Base-by-base conservation (phyloP, 1,140 invertebrate species). In the Sycophila sp. region DNA sequence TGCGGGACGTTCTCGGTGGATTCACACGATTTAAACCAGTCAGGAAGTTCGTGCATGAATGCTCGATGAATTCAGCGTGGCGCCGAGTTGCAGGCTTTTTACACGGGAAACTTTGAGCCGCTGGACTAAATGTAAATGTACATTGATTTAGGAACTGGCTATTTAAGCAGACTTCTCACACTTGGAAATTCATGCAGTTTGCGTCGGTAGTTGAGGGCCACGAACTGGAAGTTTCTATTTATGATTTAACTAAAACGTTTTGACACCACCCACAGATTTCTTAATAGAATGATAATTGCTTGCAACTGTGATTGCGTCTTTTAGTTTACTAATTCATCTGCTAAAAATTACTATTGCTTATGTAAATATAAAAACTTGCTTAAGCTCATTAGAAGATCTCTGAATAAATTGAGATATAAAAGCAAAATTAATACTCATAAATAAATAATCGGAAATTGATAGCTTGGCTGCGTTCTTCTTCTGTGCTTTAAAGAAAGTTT, bases 21-120 rank as follows among this genome's bases (percentile, higher is more conserved):
- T 69, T 32, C 19, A 66, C 72, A 59, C 71, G 67, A 68, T 74
- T 77, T 72, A 77, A 77, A 75, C 75, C 75, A 72, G 45, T 74
- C 71, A 69, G 73, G 73, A 76, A 76, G 71, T 73, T 62, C 72
- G 71, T 75, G 71, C 65, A 72, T 68, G 74, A 76, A 72, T 58
- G 5, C 53, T 34, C 53, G 24, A 15, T 30, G 30, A 56, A 56
- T 56, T 38, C 34, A 58, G 15, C 22, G 26, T 28, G 26, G 36
- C 36, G 17, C 15, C n/a, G 19, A n/a, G 47, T 24, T 51, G 13
- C 8, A 22, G 19, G 34, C 34, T 62, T 62, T 62, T 62, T 62
- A 62, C 59, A 45, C n/a, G 59, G 22, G 40, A 22, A 59, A 59
- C 56, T 59, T 59, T 19, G 55, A 28, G 26, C 22, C 13, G 17